phyloP scores from a whole-genome alignment of 2,888 invertebrate species.

The Odontothrips loti region DNA sequence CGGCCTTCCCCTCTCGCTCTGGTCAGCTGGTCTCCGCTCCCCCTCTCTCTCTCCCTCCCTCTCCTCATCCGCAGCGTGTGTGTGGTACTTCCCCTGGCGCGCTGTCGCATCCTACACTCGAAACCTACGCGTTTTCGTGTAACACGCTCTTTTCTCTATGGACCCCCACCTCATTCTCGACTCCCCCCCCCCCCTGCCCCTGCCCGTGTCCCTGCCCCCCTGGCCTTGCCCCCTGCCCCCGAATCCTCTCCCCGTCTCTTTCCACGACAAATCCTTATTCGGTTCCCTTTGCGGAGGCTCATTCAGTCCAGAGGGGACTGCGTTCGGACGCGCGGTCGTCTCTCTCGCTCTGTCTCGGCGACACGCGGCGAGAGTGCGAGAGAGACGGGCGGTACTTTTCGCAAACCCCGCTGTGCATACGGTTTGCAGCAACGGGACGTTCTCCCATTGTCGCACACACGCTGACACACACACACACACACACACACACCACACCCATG shows the following conservation, averaged over 20 bases:
- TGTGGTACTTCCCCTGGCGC: slow-evolving; percentile 18
- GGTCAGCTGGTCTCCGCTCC: not conserved
- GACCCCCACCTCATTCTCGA: not conserved
- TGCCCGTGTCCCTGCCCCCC: not conserved
- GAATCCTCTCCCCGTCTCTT: not conserved
- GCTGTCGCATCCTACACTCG: slow-evolving; percentile 21
- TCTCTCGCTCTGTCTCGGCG: not conserved
- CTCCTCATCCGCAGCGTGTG: not conserved
- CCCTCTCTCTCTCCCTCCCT: not conserved
- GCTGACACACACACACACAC: not conserved
- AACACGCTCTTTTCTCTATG: not conserved
- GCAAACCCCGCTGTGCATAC: not conserved
- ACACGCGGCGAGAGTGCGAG: too few relatives aligned
- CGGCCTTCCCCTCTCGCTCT: too few relatives aligned
- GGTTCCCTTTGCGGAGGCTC: slow-evolving; percentile 15
- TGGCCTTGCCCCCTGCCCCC: not conserved
- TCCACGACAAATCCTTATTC: slow-evolving; percentile 25
- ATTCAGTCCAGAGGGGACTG: not conserved
- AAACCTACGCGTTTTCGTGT: slow-evolving; percentile 22
- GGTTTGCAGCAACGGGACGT: not conserved
- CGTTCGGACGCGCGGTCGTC: not conserved
- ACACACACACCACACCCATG: not conserved
- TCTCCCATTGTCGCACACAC: slow-evolving; percentile 19
- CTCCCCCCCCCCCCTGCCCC: not conserved
- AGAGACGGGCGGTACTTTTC: too few relatives aligned